Conservation (phyloP, 1,140 invertebrate genomes). For the Drosophila ohnishii region DNA sequence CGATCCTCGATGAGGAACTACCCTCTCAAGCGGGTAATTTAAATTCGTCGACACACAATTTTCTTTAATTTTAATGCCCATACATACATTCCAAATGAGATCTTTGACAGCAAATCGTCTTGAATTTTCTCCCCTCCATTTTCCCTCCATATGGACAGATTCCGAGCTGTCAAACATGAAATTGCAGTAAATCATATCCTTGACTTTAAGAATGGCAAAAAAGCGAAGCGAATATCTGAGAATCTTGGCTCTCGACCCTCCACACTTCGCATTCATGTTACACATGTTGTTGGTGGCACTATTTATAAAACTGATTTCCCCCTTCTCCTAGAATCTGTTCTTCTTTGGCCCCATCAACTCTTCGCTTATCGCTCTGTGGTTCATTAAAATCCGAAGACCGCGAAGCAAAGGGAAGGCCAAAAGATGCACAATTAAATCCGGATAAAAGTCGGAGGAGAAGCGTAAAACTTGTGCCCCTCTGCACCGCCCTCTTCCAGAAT, state of each 20-base stretch:
- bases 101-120: constrained; percentile 8
- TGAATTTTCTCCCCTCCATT: not conserved
- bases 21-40: constrained; percentile 5
- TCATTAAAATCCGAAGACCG: constrained; percentile 27
- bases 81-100: constrained; percentile 15
- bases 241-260: constrained; percentile 8
- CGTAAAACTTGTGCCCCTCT: not conserved
- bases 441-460: constrained; percentile 10
- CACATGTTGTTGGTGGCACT: constrained; percentile 19
- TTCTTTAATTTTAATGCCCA: constrained; percentile 20
- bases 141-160: constrained; percentile 2
- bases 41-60: constrained; percentile 21
- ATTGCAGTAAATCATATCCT: constrained; percentile 26
- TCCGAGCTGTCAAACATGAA: constrained; percentile 15
- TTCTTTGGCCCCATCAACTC: constrained; percentile 17
- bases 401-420: constrained; percentile 13
- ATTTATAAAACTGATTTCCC: constrained; percentile 23
- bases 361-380: constrained; percentile 29
- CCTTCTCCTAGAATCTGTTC: not conserved
- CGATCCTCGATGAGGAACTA: not conserved
- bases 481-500: constrained; percentile 17
- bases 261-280: constrained; percentile 23
- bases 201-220: constrained; percentile 25
- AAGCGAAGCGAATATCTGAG: constrained; percentile 1
- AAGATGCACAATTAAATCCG: constrained; percentile 37